phyloP scores from a whole-genome alignment of 2,888 invertebrate species.

The Spisula subtruncata region DNA sequence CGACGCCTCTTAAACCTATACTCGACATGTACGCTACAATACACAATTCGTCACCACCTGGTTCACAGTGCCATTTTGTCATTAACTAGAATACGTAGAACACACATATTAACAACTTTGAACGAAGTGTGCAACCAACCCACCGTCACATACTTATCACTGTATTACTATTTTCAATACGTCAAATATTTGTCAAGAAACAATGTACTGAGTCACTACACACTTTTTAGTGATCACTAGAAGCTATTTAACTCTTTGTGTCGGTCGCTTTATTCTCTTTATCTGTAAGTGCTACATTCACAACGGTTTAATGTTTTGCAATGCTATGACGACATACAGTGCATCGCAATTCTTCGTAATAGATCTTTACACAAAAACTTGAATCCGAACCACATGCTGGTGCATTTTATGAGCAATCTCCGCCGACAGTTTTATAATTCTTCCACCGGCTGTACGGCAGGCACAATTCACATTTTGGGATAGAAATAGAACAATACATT shows the following conservation, averaged over 20 bases:
- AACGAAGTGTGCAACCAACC: too few relatives aligned
- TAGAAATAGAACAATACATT: slow-evolving; percentile 19
- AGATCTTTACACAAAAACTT: neutral
- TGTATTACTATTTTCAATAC: too few relatives aligned
- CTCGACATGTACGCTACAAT: too few relatives aligned
- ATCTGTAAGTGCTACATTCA: neutral
- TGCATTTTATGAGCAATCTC: slow-evolving; percentile 20
- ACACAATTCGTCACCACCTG: too few relatives aligned
- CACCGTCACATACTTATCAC: too few relatives aligned
- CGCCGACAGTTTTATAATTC: slow-evolving; percentile 23
- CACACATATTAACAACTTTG: too few relatives aligned
- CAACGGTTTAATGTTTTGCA: neutral
- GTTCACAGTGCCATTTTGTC: too few relatives aligned
- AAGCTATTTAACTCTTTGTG: neutral
- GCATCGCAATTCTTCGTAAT: neutral
- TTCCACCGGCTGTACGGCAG: slow-evolving; percentile 8
- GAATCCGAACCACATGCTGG: slow-evolving; percentile 14
- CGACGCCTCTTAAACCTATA: too few relatives aligned
- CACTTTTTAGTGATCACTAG: neutral
- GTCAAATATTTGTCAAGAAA: neutral
- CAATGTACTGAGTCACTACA: neutral
- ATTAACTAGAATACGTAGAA: too few relatives aligned
- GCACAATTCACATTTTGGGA: slow-evolving; percentile 14
- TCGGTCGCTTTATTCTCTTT: neutral
- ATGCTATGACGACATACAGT: neutral